Conservation (phyloP, 2,888 invertebrate genomes). For the Eristalis intricaria region DNA sequence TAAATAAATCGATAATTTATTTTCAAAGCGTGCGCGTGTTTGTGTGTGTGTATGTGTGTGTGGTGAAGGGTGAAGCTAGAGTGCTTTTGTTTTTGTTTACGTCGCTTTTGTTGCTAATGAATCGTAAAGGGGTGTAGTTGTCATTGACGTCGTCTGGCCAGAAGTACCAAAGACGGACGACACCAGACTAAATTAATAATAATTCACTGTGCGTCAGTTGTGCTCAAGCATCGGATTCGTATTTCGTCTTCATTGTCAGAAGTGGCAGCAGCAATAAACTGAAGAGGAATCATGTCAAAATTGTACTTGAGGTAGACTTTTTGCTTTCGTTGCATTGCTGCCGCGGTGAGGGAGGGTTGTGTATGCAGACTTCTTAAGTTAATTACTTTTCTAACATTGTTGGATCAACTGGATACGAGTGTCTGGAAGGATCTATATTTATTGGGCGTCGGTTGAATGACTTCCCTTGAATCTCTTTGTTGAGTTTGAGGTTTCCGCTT, state of each 20-base stretch:
- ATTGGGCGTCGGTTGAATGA: background rate
- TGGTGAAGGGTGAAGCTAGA: constrained; percentile 10
- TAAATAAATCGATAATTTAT: constrained; percentile 67
- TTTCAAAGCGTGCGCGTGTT: constrained; percentile 37
- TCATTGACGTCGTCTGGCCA: background rate
- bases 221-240: constrained; percentile 16
- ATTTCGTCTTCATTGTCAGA: constrained; percentile 11
- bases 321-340: background rate
- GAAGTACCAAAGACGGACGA: constrained; percentile 3
- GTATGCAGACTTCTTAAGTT: constrained; percentile 10
- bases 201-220: constrained; percentile 43
- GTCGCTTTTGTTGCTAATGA: constrained; percentile 26
- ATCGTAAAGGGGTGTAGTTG: constrained; percentile 37
- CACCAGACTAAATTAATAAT: constrained; percentile 45
- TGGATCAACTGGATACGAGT: background rate
- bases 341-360: background rate
- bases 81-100: constrained; percentile 28
- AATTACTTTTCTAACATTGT: constrained; percentile 18
- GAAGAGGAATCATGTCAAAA: constrained; percentile 20
- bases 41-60: background rate
- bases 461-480: background rate
- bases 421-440: background rate
- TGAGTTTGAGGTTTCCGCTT: too few relatives aligned
- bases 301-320: background rate
- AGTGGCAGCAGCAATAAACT: constrained; percentile 17